A percentile compares a stretch with the other conserved stretches of the same genome.
These are phyloP conservation scores for Calosoma granatense DNA, from an alignment of 1,140 invertebrate genomes.

Conservation along the genomic window DNA sequence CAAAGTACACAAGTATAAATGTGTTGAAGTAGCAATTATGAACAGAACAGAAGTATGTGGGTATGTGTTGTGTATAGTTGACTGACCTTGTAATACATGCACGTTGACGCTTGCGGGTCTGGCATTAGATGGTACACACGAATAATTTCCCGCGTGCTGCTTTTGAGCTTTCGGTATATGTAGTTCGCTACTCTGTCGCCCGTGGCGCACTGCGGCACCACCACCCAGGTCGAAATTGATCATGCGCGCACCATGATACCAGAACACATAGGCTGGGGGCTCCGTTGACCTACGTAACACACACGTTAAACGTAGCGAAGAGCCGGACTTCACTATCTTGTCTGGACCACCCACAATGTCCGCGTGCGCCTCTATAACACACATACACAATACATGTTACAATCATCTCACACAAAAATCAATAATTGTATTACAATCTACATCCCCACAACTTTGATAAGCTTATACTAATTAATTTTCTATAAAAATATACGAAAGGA, in stretches of 20 bases:
- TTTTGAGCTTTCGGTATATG: slow-evolving; percentile 43
- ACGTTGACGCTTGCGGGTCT: slow-evolving; percentile 44
- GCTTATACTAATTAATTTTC: no score
- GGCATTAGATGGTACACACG: slow-evolving; percentile 46
- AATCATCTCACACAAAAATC: no score
- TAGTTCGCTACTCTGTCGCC: slow-evolving; percentile 42
- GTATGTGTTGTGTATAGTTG: not conserved
- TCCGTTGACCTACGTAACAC: slow-evolving; percentile 55
- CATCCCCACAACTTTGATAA: no score
- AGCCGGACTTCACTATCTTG: slow-evolving; percentile 61
- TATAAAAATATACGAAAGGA: no score
- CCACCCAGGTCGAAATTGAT: slow-evolving; percentile 65
- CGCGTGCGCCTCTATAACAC: slow-evolving; percentile 51
- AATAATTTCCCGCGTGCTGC: slow-evolving; percentile 48
- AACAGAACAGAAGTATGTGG: not conserved
- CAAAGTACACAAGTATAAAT: no score
- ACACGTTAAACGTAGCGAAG: slow-evolving; percentile 59
- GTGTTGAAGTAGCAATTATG: not conserved
- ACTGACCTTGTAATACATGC: slow-evolving; percentile 38
- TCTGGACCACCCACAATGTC: slow-evolving; percentile 62
- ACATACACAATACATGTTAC: slow-evolving; percentile 1
- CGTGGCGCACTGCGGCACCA: slow-evolving; percentile 46
- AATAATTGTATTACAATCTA: no score
- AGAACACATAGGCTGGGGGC: slow-evolving; percentile 61
- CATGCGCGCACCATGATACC: slow-evolving; percentile 64